These are phyloP conservation scores for Aspiorhynchus laticeps DNA, from an alignment of 2,113 vertebrate genomes.

Conservation along the genomic window DNA sequence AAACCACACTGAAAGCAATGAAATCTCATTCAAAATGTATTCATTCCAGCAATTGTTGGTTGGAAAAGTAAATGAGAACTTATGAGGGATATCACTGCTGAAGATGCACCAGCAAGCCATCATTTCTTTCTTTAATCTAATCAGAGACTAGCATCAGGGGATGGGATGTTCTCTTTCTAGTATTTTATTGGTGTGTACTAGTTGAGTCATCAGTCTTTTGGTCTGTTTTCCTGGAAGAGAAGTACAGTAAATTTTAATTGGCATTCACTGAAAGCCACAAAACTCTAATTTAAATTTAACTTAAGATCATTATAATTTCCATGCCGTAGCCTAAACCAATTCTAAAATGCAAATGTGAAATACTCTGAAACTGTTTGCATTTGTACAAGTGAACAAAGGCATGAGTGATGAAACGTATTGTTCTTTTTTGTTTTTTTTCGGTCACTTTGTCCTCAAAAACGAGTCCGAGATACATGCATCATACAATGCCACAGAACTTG, in stretches of 20 bases:
- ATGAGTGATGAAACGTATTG: background rate
- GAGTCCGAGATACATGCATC: background rate
- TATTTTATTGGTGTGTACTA: background rate
- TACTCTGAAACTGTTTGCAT: background rate
- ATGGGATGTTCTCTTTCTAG: constrained; percentile 5
- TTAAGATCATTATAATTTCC: background rate
- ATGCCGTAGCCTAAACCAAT: background rate
- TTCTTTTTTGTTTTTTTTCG: background rate
- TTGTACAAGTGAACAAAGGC: background rate
- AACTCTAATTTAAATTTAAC: background rate
- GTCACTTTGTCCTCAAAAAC: too few relatives aligned
- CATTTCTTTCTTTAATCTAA: background rate
- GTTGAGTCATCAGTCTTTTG: constrained; percentile 17
- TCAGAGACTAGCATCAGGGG: background rate
- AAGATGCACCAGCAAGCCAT: background rate
- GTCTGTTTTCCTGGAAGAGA: constrained; percentile 15
- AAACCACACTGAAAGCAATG: background rate
- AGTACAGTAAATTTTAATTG: constrained; percentile 7
- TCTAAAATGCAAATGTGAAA: background rate
- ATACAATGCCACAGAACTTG: background rate
- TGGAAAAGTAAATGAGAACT: background rate
- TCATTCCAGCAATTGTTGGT: background rate
- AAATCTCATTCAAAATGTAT: background rate
- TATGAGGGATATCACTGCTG: background rate
- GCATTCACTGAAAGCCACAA: background rate